Evolutionary conservation across 2,888 invertebrate genomes (phyloP).

Genomic region (Atethmia centrago): DNA sequence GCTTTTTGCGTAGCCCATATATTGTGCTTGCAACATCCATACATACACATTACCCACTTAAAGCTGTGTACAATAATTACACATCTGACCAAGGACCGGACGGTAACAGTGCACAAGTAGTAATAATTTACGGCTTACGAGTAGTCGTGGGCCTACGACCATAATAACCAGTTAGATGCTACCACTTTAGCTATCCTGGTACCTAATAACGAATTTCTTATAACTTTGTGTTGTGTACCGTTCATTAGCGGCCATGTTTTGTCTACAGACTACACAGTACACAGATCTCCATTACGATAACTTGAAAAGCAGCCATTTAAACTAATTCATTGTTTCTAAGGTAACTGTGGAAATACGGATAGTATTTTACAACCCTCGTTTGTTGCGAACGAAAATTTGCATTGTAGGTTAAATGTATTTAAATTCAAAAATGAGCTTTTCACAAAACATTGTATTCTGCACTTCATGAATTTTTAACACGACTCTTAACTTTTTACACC

Average conservation of each 20-base stretch:
- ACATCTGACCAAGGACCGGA: constrained; percentile 47
- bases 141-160: constrained; percentile 23
- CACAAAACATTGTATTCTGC: constrained; percentile 29
- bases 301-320: constrained; percentile 44
- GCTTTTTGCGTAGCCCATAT: constrained; percentile 24
- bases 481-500: constrained; percentile 15
- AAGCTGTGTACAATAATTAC: constrained; percentile 55
- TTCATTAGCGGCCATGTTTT: constrained; percentile 55
- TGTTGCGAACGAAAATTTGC: constrained; percentile 20
- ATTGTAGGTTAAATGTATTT: constrained; percentile 11
- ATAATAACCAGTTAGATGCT: constrained; percentile 59
- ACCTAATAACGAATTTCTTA: constrained; percentile 44
- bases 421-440: constrained; percentile 15
- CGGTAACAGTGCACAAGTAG: constrained; percentile 52
- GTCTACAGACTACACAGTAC: constrained; percentile 15
- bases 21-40: constrained; percentile 24
- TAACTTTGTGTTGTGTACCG: constrained; percentile 42
- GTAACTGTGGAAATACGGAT: constrained; percentile 35
- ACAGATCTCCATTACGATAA: constrained; percentile 54
- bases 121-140: constrained; percentile 51
- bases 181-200: constrained; percentile 37
- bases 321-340: constrained; percentile 45
- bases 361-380: constrained; percentile 26
- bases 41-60: constrained; percentile 51
- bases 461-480: constrained; percentile 37